Evolutionary conservation across 2,888 invertebrate genomes (phyloP).

Genomic region (Nomada hirtipes): DNA sequence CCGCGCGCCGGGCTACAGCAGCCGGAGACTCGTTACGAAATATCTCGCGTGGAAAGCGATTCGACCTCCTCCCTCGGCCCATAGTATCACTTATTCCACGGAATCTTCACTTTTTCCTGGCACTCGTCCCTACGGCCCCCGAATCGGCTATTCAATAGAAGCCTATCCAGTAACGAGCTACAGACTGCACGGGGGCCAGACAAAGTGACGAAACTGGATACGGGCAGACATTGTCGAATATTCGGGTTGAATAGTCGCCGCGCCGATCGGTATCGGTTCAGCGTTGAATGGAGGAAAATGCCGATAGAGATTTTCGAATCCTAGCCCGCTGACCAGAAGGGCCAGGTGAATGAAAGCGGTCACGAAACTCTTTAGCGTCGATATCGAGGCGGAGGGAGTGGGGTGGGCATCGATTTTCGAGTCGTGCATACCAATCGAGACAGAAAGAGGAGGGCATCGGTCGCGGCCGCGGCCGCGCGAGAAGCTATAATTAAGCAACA

Average conservation of each 20-base stretch:
- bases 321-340: slow-evolving; percentile 23
- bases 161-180: slow-evolving; percentile 10
- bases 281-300: slow-evolving; percentile 29
- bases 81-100: slow-evolving; percentile 14
- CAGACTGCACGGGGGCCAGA: background rate
- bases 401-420: slow-evolving; percentile 37
- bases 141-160: slow-evolving; percentile 10
- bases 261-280: slow-evolving; percentile 53
- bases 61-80: background rate
- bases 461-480: slow-evolving; percentile 9
- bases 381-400: slow-evolving; percentile 1
- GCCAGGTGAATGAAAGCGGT: slow-evolving; percentile 23
- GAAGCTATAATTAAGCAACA: slow-evolving; percentile 62
- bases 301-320: slow-evolving; percentile 45
- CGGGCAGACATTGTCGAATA: slow-evolving; percentile 58
- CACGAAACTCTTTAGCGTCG: background rate
- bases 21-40: background rate
- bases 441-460: slow-evolving; percentile 5
- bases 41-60: slow-evolving; percentile 23
- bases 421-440: slow-evolving; percentile 34
- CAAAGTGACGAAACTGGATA: slow-evolving; percentile 57
- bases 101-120: slow-evolving; percentile 46
- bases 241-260: slow-evolving; percentile 58
- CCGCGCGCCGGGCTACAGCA: background rate
- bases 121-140: slow-evolving; percentile 39